phyloP scores from a whole-genome alignment of 2,797 vertebrate species.

The Pampus argenteus region DNA sequence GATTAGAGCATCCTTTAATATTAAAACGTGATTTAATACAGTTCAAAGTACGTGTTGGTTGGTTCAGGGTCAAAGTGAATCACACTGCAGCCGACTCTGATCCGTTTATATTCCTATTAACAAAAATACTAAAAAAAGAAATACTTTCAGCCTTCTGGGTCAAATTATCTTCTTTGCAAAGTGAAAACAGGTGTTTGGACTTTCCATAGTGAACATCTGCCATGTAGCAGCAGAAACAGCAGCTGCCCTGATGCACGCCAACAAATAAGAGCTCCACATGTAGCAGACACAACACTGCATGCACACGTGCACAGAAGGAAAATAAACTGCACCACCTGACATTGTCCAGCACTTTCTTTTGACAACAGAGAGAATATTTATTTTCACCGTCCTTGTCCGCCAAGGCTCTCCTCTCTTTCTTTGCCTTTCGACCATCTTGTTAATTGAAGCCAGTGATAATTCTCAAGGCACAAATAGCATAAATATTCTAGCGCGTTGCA shows the following conservation, averaged over 20 bases:
- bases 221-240: conserved; percentile 26
- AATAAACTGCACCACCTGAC: conserved; percentile 26
- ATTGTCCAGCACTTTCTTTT: neutral
- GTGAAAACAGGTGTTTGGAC: conserved; percentile 27
- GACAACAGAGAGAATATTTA: conserved; percentile 38
- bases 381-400: neutral
- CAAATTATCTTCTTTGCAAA: conserved; percentile 14
- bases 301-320: conserved; percentile 38
- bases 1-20: no score
- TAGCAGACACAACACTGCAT: conserved; percentile 3
- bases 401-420: neutral
- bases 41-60: no score
- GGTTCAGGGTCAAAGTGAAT: no score
- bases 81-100: no score
- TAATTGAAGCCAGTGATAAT: conserved; percentile 2
- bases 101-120: no score
- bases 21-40: no score
- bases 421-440: neutral
- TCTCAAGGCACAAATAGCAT: conserved; percentile 21
- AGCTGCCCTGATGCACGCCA: conserved; percentile 17
- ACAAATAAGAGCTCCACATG: conserved; percentile 43
- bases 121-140: no score
- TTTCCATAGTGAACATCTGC: conserved; percentile 41
- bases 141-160: conserved; percentile 11
- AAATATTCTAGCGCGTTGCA: conserved; percentile 22